A percentile compares a stretch with the other conserved stretches of the same genome.
phyloP scores from a whole-genome alignment of 2,888 invertebrate genomes.

The Hypena proboscidalis region DNA sequence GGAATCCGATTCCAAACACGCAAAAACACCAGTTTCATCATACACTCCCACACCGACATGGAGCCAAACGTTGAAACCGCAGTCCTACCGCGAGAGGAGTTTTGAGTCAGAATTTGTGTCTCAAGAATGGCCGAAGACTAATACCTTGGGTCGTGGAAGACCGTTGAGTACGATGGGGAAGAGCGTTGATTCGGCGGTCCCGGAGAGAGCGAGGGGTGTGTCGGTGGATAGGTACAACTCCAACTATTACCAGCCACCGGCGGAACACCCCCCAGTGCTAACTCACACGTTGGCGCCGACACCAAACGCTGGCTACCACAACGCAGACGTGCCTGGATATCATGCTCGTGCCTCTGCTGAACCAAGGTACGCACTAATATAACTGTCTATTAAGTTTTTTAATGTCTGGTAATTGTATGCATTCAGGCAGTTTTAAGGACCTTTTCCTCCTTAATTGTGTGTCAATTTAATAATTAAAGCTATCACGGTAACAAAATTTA shows the following conservation, averaged over 20 bases:
- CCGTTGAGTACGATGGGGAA: constrained; percentile 72
- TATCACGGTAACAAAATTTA: no score
- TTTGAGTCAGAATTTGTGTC: constrained; percentile 75
- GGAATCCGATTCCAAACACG: constrained; percentile 69
- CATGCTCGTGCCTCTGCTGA: constrained; percentile 79
- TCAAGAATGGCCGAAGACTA: constrained; percentile 76
- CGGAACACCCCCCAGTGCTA: constrained; percentile 77
- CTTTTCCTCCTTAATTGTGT: no score
- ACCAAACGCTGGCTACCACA: constrained; percentile 69
- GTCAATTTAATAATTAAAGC: no score
- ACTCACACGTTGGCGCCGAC: constrained; percentile 76
- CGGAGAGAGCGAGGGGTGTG: constrained; percentile 72
- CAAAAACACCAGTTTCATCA: constrained; percentile 56
- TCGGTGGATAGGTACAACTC: constrained; percentile 81
- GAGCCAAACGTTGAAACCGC: constrained; percentile 79
- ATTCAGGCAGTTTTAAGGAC: no score
- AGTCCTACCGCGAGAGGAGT: constrained; percentile 77
- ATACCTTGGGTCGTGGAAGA: constrained; percentile 71
- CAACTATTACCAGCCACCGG: constrained; percentile 71
- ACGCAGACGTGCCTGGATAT: constrained; percentile 80
- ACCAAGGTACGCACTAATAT: constrained; percentile 62
- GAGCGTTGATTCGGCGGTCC: constrained; percentile 52
- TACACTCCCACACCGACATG: constrained; percentile 74
- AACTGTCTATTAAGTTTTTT: no score
- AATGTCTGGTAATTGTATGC: no score